Evolutionary conservation across 2,113 vertebrate genomes (phyloP).

Genomic region (Catharus bicknelli): DNA sequence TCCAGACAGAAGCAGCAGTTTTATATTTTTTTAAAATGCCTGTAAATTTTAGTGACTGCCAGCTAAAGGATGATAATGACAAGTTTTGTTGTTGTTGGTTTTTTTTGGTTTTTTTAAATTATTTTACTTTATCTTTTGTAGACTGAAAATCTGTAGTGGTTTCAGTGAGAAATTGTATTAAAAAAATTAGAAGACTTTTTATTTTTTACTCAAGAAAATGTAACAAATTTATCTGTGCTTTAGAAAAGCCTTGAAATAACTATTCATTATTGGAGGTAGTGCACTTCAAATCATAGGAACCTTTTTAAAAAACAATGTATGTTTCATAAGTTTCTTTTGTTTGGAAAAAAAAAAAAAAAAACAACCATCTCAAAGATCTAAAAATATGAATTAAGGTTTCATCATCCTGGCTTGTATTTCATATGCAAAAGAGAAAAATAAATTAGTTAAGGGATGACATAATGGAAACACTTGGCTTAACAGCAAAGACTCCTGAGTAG

Average conservation of each 20-base stretch:
- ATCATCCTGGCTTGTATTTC: not conserved
- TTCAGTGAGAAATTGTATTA: not conserved
- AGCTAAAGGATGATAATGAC: not conserved
- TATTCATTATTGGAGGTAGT: not conserved
- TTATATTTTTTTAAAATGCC: not conserved
- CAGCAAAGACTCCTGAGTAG: not conserved
- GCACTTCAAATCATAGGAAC: not conserved
- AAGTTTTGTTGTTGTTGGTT: not conserved
- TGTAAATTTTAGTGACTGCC: conserved; percentile 38
- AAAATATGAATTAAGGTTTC: not conserved
- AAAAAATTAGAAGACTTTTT: not conserved
- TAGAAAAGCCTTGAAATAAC: not conserved
- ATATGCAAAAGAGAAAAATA: not conserved
- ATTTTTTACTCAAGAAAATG: not conserved
- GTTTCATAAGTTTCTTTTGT: not conserved
- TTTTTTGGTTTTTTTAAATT: not conserved
- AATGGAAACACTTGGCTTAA: not conserved
- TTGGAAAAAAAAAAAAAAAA: not conserved
- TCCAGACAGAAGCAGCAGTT: conserved; percentile 18
- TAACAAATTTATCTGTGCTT: not conserved
- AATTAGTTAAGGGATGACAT: not conserved
- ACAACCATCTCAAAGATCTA: not conserved
- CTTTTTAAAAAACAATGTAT: not conserved
- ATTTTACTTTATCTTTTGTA: not conserved
- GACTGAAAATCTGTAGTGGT: not conserved